Conservation (phyloP, 2,888 invertebrate genomes). For the Lycocerus yunnanus region DNA sequence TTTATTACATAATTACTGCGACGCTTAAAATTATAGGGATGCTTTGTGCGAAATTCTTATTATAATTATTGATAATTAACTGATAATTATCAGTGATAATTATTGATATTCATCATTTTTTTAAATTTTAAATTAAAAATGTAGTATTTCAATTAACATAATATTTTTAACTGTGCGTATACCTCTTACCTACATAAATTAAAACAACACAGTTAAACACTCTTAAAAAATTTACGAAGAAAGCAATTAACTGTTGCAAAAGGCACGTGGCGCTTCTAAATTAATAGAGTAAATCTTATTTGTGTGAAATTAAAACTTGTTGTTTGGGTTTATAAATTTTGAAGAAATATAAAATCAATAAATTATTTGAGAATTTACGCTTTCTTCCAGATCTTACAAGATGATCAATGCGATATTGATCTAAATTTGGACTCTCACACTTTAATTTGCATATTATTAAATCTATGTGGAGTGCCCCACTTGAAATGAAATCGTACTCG, state of each 20-base stretch:
- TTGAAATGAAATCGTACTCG: neutral
- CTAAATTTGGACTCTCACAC: slow-evolving; percentile 6
- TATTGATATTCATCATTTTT: too few relatives aligned
- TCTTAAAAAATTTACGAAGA: too few relatives aligned
- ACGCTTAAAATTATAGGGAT: too few relatives aligned
- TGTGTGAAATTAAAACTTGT: neutral
- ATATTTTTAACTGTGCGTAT: too few relatives aligned
- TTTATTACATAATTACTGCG: too few relatives aligned
- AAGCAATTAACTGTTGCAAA: neutral
- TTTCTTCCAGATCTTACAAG: neutral
- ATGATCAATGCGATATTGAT: slow-evolving; percentile 5
- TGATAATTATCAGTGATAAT: too few relatives aligned
- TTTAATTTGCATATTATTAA: neutral
- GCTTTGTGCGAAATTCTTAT: too few relatives aligned
- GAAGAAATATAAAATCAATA: neutral
- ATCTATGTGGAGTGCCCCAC: slow-evolving; percentile 8
- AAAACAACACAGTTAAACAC: too few relatives aligned
- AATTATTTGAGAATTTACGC: slow-evolving; percentile 1
- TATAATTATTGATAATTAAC: too few relatives aligned
- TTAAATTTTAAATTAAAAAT: too few relatives aligned
- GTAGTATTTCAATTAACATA: too few relatives aligned
- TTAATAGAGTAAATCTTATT: neutral
- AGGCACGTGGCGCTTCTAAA: neutral
- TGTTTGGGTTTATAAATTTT: neutral
- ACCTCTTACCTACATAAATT: too few relatives aligned